phyloP scores from a whole-genome alignment of 2,797 vertebrate species.

The Danio choprae region DNA sequence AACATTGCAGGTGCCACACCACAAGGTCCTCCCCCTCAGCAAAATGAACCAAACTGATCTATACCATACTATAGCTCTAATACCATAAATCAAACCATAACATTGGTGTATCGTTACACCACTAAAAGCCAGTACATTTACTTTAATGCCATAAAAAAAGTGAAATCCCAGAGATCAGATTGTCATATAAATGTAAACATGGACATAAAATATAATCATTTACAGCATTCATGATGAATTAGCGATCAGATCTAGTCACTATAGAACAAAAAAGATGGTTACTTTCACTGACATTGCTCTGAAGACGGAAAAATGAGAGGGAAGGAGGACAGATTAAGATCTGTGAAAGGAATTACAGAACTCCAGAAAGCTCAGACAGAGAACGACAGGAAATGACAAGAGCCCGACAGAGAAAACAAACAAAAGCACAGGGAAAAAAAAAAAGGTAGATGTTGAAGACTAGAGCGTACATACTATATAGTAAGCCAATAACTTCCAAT shows the following conservation, averaged over 20 bases:
- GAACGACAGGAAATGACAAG: slow-evolving; percentile 56
- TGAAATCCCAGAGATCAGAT: slow-evolving; percentile 19
- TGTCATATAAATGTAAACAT: slow-evolving; percentile 44
- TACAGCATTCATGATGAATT: slow-evolving; percentile 20
- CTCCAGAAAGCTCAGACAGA: slow-evolving; percentile 52
- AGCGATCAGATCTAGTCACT: slow-evolving; percentile 7
- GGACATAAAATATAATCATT: slow-evolving; percentile 19
- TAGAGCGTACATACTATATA: background rate
- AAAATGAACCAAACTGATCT: too few relatives aligned
- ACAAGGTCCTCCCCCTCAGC: too few relatives aligned
- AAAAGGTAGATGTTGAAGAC: background rate
- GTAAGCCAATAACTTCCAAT: background rate
- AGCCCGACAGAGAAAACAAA: slow-evolving; percentile 27
- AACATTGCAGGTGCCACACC: too few relatives aligned
- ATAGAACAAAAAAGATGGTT: slow-evolving; percentile 3
- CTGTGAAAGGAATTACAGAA: slow-evolving; percentile 64
- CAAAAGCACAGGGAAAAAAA: slow-evolving; percentile 19
- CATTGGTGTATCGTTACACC: too few relatives aligned
- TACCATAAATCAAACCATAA: too few relatives aligned
- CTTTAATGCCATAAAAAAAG: background rate
- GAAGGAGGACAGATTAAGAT: slow-evolving; percentile 58
- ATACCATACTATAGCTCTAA: too few relatives aligned
- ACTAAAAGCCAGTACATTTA: slow-evolving; percentile 18
- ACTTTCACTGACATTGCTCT: slow-evolving; percentile 5
- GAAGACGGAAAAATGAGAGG: background rate